Evolutionary conservation across 2,113 vertebrate species (phyloP).

Genomic region (Peromyscus leucopus): DNA sequence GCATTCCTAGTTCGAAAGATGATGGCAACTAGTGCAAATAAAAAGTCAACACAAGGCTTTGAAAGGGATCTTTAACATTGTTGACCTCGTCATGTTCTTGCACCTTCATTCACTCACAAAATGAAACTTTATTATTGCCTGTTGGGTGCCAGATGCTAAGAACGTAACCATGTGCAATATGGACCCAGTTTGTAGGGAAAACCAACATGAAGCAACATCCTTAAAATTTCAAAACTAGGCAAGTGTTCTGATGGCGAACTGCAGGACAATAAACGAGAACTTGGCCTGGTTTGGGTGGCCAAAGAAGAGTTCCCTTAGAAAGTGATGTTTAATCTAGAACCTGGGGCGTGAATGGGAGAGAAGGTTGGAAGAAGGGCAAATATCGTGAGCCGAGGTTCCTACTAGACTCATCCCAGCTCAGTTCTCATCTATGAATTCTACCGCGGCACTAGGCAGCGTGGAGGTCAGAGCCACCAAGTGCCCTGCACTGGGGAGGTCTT

Average conservation of each 20-base stretch:
- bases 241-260: not conserved
- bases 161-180: no score
- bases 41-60: not conserved
- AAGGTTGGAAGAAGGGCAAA: not conserved
- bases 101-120: not conserved
- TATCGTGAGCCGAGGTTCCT: not conserved
- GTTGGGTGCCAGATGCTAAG: not conserved
- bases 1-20: conserved; percentile 21
- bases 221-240: not conserved
- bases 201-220: not conserved
- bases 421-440: not conserved
- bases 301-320: conserved; percentile 20
- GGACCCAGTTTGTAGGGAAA: not conserved
- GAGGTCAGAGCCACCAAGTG: not conserved
- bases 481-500: not conserved
- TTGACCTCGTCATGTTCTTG: not conserved
- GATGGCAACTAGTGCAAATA: not conserved
- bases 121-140: not conserved
- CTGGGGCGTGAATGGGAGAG: not conserved
- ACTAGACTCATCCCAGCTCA: not conserved
- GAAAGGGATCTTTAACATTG: not conserved
- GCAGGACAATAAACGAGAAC: not conserved
- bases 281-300: not conserved
- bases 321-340: not conserved
- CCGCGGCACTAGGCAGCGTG: not conserved